A percentile compares a stretch with the other conserved stretches of the same genome.
phyloP scores from a whole-genome alignment of 2,797 vertebrate genomes.

The Macropus fuliginosus region DNA sequence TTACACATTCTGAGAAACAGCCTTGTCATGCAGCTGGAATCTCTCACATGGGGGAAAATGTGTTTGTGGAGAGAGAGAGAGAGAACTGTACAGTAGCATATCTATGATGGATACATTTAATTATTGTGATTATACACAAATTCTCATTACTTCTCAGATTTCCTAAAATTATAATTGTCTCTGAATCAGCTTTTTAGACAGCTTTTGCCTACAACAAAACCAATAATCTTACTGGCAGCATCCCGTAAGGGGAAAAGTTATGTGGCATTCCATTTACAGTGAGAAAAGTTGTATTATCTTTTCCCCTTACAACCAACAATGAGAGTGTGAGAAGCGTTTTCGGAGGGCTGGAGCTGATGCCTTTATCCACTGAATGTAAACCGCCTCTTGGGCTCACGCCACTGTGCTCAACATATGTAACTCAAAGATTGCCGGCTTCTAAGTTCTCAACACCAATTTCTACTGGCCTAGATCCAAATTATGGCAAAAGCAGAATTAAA shows the following conservation, averaged over 20 bases:
- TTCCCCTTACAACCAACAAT: conserved; percentile 38
- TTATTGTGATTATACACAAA: conserved; percentile 49
- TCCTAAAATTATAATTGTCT: conserved; percentile 49
- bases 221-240: neutral
- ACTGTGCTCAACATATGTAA: conserved; percentile 34
- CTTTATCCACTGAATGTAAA: conserved; percentile 36
- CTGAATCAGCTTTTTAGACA: conserved; percentile 37
- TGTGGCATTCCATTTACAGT: neutral
- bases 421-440: neutral
- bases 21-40: conserved; percentile 27
- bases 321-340: conserved; percentile 14
- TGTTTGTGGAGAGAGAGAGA: neutral
- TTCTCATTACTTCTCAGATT: conserved; percentile 13
- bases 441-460: conserved; percentile 45
- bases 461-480: conserved; percentile 39
- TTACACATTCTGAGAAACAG: neutral
- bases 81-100: conserved; percentile 17
- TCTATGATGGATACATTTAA: neutral
- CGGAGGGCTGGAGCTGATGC: conserved; percentile 15
- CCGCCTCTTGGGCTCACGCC: conserved; percentile 1
- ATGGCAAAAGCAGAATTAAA: neutral
- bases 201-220: neutral
- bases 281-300: conserved; percentile 10
- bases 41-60: neutral
- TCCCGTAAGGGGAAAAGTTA: conserved; percentile 33